Base-by-base conservation (phyloP, 2,113 vertebrate genomes). In the Irena cyanogastra region DNA sequence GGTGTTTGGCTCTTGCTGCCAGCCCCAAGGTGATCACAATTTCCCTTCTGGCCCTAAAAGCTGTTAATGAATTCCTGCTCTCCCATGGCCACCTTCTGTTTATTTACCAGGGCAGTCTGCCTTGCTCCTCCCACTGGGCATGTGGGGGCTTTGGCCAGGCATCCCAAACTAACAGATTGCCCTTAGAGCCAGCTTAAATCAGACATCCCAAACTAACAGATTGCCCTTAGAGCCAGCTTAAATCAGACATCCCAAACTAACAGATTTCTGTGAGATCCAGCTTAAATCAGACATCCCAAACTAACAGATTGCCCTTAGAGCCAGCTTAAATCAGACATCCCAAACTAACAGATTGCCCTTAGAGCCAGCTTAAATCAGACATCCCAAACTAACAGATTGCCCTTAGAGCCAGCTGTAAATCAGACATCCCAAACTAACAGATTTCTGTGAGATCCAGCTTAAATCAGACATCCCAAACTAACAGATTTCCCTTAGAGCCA, bases 31-130 rank as follows among this genome's bases (percentile, higher is more conserved):
- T 8, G 42, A 50, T 17, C 68, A 33, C 57, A 35, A 16, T 16
- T 89, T 81, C 69, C 77, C 64, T 78, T 59, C 87, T 68, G 68
- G 83, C 76, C 86, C 66, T 13, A 35, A 83, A 59, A 87, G 91
- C 83, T 83, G 63, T 26, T 83, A 28, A 60, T 49, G 91, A 66
- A 44, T 39, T 85, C 66, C 75, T 69, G 75, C 8, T 71, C 74
- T 30, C 35, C 75, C 70, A 4, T 14, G 49, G 80, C 41, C 61
- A 31, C 64, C 68, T 31, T 56, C 41, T 66, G 52, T 63, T 66
- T 7, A 1, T 44, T 59, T 50, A 30, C 70, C 7, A 0, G 33
- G 7, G 39, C 44, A 1, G 39, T n/a, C 78, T 70, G 78, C 85
- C 61, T 10, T 7, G 13, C 54, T 60, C 33, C 69, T 78, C 31